Percentiles rank a stretch among this genome's conserved stretches.
Conservation (phyloP, 1,140 invertebrate genomes). For the Hylaeus anthracinus region DNA sequence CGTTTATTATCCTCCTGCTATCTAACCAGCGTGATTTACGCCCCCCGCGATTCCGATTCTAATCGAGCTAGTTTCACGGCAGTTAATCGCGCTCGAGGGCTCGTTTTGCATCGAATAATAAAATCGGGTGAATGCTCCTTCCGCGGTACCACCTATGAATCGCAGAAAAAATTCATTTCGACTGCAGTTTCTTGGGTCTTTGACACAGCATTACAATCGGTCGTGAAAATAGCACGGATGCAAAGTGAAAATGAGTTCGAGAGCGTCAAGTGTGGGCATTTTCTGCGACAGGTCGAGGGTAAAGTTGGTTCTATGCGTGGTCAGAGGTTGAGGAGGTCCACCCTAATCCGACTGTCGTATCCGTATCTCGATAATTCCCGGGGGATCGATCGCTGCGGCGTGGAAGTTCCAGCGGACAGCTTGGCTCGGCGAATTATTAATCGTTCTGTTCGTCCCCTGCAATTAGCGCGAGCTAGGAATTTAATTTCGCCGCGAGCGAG, state of each 20-base stretch:
- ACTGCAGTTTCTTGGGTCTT: too few relatives aligned
- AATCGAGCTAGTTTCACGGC: not conserved
- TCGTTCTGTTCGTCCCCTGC: constrained; percentile 30
- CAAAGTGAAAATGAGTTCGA: too few relatives aligned
- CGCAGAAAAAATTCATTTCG: too few relatives aligned
- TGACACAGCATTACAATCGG: too few relatives aligned
- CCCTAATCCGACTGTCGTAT: constrained; percentile 1
- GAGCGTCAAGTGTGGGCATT: too few relatives aligned
- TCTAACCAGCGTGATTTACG: not conserved
- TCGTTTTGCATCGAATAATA: too few relatives aligned
- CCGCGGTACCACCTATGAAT: too few relatives aligned
- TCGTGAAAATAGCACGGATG: too few relatives aligned
- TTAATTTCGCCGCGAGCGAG: constrained; percentile 47
- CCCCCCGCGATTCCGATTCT: too few relatives aligned
- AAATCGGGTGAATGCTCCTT: too few relatives aligned
- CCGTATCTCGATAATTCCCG: constrained; percentile 41
- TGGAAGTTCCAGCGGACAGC: constrained; percentile 43
- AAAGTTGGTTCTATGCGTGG: not conserved
- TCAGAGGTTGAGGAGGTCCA: constrained; percentile 2
- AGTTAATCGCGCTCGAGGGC: not conserved
- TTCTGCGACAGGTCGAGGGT: not conserved
- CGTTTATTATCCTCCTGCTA: not conserved
- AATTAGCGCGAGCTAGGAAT: constrained; percentile 57
- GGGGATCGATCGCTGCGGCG: constrained; percentile 36
- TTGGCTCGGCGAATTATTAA: constrained; percentile 54